Base-by-base conservation (phyloP, 2,113 vertebrate genomes). In the Cephalopholis sonnerati region DNA sequence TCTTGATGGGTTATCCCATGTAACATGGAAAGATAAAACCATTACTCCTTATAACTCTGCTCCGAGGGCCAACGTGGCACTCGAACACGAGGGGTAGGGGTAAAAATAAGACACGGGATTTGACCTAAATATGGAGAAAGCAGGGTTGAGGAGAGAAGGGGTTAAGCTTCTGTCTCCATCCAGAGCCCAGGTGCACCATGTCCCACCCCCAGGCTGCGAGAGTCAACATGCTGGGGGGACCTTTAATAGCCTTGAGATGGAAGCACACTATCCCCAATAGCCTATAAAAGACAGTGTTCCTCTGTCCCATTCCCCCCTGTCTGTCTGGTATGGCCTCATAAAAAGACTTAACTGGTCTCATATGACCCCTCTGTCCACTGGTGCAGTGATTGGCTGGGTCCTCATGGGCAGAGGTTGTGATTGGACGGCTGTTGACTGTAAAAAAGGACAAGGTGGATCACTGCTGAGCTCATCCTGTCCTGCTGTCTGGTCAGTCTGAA, bases 271-370 rank as follows among this genome's bases (percentile, higher is more conserved):
- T 89, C 91, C 86, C 76, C 74, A 69, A 11, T 62, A 88, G 70
- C 86, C 84, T 39, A 85, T 94, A 88, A 93, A 91, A 82, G 69
- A 88, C 81, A 48, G 44, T 15, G 24, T 79, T 78, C 66, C 83
- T 73, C 65, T 67, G 61, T 71, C 74, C 55, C 7, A 51, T 65
- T 72, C 67, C 64, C 70, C 29, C 46, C 74, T 12, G 50, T 78
- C 84, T 83, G 84, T 89, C 88, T 91, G 87, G 68, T 69, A 78
- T 55, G 74, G 72, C 24, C 90, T 87, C 79, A 66, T 93, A 92
- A 94, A n/a, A 92, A 83, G 39, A 63, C 76, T 91, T 85, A 85
- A 93, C 80, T 79, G 77, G 77, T 82, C 88, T 91, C 92, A 71
- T 65, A 71, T 85, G 87, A 79, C 67, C 48, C 51, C 64, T 72